Evolutionary conservation across 2,797 vertebrate species (phyloP).

Genomic region (Lagodon rhomboides): DNA sequence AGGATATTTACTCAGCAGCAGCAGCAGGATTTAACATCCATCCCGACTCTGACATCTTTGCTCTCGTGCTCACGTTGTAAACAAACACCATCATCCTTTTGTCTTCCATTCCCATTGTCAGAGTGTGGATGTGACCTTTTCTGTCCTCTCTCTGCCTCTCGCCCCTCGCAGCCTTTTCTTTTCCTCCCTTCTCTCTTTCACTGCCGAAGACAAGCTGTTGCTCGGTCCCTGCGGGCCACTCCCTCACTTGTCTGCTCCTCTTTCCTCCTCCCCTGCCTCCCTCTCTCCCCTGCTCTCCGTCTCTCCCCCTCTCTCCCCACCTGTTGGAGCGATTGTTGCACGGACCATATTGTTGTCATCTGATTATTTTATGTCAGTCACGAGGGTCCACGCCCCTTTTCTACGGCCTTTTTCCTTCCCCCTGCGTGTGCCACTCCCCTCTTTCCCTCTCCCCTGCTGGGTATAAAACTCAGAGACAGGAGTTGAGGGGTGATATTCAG

Average conservation of each 20-base stretch:
- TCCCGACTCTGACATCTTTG: slow-evolving; percentile 30
- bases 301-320: slow-evolving; percentile 82
- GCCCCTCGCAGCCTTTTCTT: slow-evolving; percentile 54
- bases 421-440: slow-evolving; percentile 51
- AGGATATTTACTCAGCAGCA: neutral
- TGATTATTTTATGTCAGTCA: slow-evolving; percentile 75
- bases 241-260: slow-evolving; percentile 80
- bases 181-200: slow-evolving; percentile 78
- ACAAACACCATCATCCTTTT: slow-evolving; percentile 77
- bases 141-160: slow-evolving; percentile 63
- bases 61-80: slow-evolving; percentile 64
- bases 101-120: slow-evolving; percentile 85
- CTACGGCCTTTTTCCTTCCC: slow-evolving; percentile 18
- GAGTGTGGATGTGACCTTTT: slow-evolving; percentile 82
- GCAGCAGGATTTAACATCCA: slow-evolving; percentile 5
- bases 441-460: slow-evolving; percentile 30
- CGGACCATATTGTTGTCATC: slow-evolving; percentile 76
- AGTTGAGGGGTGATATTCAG: slow-evolving; percentile 30
- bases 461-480: slow-evolving; percentile 73
- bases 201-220: slow-evolving; percentile 86
- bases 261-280: slow-evolving; percentile 48
- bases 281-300: slow-evolving; percentile 50
- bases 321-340: slow-evolving; percentile 86
- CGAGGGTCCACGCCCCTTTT: slow-evolving; percentile 58
- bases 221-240: slow-evolving; percentile 79